Conservation (phyloP, 1,140 invertebrate genomes). For the Trachymyrmex septentrionalis region DNA sequence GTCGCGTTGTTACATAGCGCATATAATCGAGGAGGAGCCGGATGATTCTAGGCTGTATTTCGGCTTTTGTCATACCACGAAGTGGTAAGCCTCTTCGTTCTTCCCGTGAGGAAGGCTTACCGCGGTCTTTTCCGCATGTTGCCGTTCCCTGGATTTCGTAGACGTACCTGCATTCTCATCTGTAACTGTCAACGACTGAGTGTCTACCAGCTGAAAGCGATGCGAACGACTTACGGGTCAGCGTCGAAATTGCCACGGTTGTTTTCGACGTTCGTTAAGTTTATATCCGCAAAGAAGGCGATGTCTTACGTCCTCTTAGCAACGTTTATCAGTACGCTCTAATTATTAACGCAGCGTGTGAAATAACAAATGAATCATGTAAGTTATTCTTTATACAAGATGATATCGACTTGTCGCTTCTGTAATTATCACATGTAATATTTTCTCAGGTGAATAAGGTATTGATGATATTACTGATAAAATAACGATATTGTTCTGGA, state of each 20-base stretch:
- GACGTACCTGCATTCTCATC: conserved; percentile 19
- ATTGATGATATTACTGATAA: neutral
- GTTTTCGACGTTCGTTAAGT: neutral
- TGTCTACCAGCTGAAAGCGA: neutral
- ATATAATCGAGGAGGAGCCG: conserved; percentile 43
- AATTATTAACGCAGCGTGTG: neutral
- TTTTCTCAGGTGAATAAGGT: neutral
- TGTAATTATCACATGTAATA: neutral
- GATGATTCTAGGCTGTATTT: conserved; percentile 74
- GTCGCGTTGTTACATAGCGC: conserved; percentile 23
- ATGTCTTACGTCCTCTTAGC: neutral
- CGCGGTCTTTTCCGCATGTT: neutral
- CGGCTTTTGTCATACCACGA: conserved; percentile 75
- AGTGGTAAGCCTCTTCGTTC: conserved; percentile 23
- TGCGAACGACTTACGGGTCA: neutral
- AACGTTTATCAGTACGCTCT: neutral
- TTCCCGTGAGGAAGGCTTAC: neutral
- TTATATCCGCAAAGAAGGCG: neutral
- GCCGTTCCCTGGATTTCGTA: neutral
- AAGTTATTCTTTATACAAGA: neutral
- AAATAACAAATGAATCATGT: neutral
- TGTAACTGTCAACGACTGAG: conserved; percentile 41
- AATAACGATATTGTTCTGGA: neutral
- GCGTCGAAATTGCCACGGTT: neutral
- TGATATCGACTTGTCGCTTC: neutral